Evolutionary conservation across 2,113 vertebrate species (phyloP).

Genomic region (Sylvilagus bachmani): DNA sequence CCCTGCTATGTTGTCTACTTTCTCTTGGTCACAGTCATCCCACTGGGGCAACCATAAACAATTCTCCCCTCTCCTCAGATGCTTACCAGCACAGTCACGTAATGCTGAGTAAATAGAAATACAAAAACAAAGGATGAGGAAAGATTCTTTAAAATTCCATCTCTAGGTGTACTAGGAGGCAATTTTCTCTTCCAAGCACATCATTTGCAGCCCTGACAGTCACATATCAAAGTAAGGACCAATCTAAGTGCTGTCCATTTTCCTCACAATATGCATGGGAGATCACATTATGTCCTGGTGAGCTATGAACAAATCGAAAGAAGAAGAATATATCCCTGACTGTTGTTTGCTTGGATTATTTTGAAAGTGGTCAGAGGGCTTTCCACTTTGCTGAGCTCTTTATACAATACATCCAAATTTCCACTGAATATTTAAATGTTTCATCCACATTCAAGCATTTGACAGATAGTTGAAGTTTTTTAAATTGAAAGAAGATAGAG

Average conservation of each 20-base stretch:
- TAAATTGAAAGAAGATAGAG: conserved; percentile 3
- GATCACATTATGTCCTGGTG: conserved; percentile 53
- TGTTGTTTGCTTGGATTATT: conserved; percentile 73
- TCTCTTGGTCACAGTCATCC: conserved; percentile 34
- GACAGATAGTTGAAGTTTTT: conserved; percentile 56
- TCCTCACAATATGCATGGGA: conserved; percentile 62
- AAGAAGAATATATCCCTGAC: conserved; percentile 54
- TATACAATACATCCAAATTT: conserved; percentile 59
- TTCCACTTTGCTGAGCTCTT: conserved; percentile 69
- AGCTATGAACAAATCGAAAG: conserved; percentile 56
- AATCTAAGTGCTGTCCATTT: conserved; percentile 67
- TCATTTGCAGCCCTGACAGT: conserved; percentile 75
- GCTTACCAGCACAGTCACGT: conserved; percentile 65
- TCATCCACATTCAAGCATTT: conserved; percentile 49
- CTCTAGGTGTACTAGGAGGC: conserved; percentile 66
- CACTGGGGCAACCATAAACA: conserved; percentile 18
- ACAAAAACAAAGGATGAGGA: conserved; percentile 68
- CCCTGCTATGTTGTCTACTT: conserved; percentile 29
- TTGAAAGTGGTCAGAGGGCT: conserved; percentile 71
- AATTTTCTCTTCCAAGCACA: conserved; percentile 76
- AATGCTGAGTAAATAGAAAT: conserved; percentile 78
- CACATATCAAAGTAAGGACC: conserved; percentile 76
- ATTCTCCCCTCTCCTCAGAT: conserved; percentile 6
- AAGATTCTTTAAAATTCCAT: conserved; percentile 76
- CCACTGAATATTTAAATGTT: conserved; percentile 72